Evolutionary conservation across 2,888 invertebrate species (phyloP).

Genomic region (Lacanobia wlatinum): DNA sequence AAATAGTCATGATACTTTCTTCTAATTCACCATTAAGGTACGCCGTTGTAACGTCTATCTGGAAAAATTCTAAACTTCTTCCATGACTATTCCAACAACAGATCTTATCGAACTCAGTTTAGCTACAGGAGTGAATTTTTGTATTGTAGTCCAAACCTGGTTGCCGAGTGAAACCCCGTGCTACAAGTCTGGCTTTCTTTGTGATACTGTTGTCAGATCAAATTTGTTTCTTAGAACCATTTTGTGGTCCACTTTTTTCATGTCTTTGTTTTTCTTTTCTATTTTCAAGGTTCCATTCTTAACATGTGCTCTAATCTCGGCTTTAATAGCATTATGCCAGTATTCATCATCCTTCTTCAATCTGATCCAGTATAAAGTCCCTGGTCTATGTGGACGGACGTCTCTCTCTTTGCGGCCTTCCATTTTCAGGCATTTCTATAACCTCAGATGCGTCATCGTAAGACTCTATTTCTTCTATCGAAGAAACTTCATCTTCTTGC

Average conservation of each 20-base stretch:
- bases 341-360: constrained; percentile 4
- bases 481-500: not conserved
- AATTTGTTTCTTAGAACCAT: constrained; percentile 8
- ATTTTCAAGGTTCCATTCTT: constrained; percentile 2
- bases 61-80: not conserved
- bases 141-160: not conserved
- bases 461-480: not conserved
- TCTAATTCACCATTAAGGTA: not conserved
- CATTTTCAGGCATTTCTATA: not conserved
- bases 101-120: not conserved
- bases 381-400: not conserved
- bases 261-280: not conserved
- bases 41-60: not conserved
- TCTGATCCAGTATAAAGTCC: not conserved
- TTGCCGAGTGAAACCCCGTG: not conserved
- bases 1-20: constrained; percentile 1
- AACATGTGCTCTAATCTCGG: not conserved
- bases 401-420: constrained; percentile 1
- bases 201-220: not conserved
- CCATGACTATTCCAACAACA: constrained; percentile 4
- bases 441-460: constrained; percentile 5
- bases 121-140: not conserved
- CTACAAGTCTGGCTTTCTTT: constrained; percentile 1
- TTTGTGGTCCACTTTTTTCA: not conserved
- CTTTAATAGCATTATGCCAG: not conserved